Conservation (phyloP, 2,797 vertebrate genomes). For the Limosa lapponica region DNA sequence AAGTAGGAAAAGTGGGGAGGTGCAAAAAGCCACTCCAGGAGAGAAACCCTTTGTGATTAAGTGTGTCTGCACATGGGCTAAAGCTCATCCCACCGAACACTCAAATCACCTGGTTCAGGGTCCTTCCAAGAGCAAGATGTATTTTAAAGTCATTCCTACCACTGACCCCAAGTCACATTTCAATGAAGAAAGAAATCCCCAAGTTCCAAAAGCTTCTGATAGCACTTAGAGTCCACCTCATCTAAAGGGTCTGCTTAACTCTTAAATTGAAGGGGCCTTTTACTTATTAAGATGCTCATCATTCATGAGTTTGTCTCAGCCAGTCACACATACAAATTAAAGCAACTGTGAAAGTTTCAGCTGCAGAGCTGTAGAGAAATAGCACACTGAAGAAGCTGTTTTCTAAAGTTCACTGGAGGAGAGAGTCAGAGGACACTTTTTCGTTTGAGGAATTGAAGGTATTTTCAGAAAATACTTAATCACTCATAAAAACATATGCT, state of each 20-base stretch:
- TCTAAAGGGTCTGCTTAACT: background rate
- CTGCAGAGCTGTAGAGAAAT: background rate
- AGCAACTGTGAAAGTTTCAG: background rate
- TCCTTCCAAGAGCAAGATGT: background rate
- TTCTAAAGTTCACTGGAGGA: background rate
- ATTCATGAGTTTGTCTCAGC: background rate
- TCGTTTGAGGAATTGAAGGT: conserved; percentile 6
- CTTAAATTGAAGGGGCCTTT: background rate
- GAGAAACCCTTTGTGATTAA: background rate
- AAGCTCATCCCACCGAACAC: background rate
- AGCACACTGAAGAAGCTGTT: background rate
- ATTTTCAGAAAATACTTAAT: conserved; percentile 32
- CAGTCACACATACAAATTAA: background rate
- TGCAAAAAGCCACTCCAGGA: background rate
- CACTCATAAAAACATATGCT: conserved; percentile 20
- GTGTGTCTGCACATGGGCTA: rapidly evolving
- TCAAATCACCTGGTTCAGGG: background rate
- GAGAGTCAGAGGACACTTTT: background rate
- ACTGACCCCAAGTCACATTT: background rate
- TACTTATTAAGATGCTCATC: background rate
- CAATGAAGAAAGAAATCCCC: background rate
- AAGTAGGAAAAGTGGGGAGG: background rate
- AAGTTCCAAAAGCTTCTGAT: background rate
- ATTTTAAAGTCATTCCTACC: background rate
- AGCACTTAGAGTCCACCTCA: background rate